Percentiles rank a stretch among this genome's conserved stretches.
These are phyloP conservation scores for Drosophila neocordata DNA, from an alignment of 1,140 invertebrate genomes.

Conservation along the genomic window DNA sequence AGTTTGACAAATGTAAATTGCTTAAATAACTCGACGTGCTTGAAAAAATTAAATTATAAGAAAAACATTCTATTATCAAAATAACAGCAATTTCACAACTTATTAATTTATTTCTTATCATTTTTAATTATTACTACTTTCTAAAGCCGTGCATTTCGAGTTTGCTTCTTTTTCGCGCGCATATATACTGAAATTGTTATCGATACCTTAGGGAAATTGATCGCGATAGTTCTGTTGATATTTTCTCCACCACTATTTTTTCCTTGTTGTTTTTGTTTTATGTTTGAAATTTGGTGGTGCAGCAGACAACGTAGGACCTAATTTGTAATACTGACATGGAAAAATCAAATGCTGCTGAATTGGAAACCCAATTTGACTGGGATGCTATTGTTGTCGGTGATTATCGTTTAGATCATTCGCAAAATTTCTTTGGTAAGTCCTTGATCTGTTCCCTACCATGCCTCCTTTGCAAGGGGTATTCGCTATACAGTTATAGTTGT, in stretches of 20 bases:
- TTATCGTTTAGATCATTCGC: constrained; percentile 49
- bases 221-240: not conserved
- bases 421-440: constrained; percentile 54
- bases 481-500: constrained; percentile 8
- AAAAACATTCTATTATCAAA: no score
- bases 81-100: no score
- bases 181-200: not conserved
- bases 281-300: constrained; percentile 1
- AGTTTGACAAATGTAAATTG: no score
- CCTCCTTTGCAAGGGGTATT: not conserved
- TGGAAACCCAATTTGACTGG: constrained; percentile 48
- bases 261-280: constrained; percentile 2
- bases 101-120: no score
- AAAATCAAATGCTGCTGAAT: not conserved
- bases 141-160: not conserved
- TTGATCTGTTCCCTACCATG: not conserved
- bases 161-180: not conserved
- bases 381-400: constrained; percentile 49
- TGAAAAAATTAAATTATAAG: no score
- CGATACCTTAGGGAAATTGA: not conserved
- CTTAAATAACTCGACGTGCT: no score
- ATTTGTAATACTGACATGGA: constrained; percentile 27
- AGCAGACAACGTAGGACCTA: not conserved
- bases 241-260: not conserved
- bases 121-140: no score